Evolutionary conservation across 2,797 vertebrate species (phyloP), one percentile per base, ranked within the genome.

Genomic region (Anabacerthia variegaticeps): DNA sequence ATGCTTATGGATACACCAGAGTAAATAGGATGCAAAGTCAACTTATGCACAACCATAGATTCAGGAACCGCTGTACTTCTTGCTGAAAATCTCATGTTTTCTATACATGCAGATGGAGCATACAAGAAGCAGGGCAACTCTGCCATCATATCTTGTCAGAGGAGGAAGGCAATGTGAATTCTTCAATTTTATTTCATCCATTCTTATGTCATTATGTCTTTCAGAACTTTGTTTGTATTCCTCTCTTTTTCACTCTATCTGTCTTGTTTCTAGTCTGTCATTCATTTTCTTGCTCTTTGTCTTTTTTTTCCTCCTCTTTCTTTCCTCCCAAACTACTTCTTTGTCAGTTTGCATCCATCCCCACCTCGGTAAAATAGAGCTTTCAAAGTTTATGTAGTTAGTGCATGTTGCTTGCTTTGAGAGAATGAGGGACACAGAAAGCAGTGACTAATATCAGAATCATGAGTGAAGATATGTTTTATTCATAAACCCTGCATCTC

Each of bases 401-500:
- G 94, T 92, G 58, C 85, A 77, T 90, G 94, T 92, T 94, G 48
- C 94, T 95, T 90, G 91, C 93, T 97, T 88, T 93, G 96, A 73
- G 95, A 95, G 96, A 98, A 94, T 39, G 89, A 95, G 95, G 81
- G 86, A 97, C 93, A 97, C 73, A 89, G 89, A 96, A 97, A 97
- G 96, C 95, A 95, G 97, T 98, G 97, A 97, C 98, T 98, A 97
- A 98, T 97, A 98, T 97, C 96, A 97, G 97, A 97, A 97, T 97
- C 97, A 97, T 92, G 93, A 97, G 88, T 93, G 97, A 96, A 97
- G 96, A 95, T 94, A 98, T 98, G 98, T 98, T 98, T 98, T 98
- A 98, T 98, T 98, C 98, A 98, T 98, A 97, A 98, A 97, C 95
- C 96, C 96, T 96, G 94, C 92, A 98, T 98, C 98, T 98, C 97